A percentile compares a stretch with the other conserved stretches of the same genome.
phyloP scores from a whole-genome alignment of 2,113 vertebrate species.

The Larimichthys polyactis region DNA sequence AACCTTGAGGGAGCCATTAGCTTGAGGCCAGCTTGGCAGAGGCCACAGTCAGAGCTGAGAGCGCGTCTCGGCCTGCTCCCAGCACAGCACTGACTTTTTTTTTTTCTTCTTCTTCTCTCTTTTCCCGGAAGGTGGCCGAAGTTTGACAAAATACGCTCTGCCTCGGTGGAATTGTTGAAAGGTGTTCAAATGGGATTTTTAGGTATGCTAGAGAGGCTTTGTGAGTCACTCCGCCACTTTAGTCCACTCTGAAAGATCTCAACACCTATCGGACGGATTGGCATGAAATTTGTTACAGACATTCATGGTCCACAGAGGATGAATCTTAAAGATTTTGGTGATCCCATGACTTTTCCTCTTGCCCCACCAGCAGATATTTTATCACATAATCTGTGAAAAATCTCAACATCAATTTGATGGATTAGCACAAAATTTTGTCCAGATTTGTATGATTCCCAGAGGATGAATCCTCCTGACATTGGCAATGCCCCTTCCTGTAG shows the following conservation, averaged over 20 bases:
- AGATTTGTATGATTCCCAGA: background rate
- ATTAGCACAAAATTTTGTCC: background rate
- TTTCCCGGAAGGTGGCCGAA: conserved; percentile 36
- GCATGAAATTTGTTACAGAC: background rate
- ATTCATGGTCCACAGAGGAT: background rate
- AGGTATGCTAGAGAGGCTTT: too few species aligned
- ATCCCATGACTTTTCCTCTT: background rate
- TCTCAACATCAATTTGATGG: background rate
- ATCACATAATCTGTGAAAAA: background rate
- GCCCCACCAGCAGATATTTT: background rate
- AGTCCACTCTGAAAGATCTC: background rate
- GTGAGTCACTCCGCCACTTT: background rate
- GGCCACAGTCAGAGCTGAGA: conserved; percentile 50
- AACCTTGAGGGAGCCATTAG: conserved; percentile 63
- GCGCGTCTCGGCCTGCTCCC: conserved; percentile 48
- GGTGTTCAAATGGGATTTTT: background rate
- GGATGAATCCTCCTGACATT: background rate
- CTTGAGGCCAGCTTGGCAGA: conserved; percentile 56
- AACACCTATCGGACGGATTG: background rate
- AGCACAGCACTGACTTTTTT: conserved; percentile 16
- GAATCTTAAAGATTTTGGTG: background rate
- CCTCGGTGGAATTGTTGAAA: conserved; percentile 14
- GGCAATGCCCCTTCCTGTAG: background rate
- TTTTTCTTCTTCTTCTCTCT: background rate
- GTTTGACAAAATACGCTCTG: conserved; percentile 21